Evolutionary conservation across 2,888 invertebrate species (phyloP), one percentile per base, ranked within the genome.

Genomic region (Drosophila mimica): DNA sequence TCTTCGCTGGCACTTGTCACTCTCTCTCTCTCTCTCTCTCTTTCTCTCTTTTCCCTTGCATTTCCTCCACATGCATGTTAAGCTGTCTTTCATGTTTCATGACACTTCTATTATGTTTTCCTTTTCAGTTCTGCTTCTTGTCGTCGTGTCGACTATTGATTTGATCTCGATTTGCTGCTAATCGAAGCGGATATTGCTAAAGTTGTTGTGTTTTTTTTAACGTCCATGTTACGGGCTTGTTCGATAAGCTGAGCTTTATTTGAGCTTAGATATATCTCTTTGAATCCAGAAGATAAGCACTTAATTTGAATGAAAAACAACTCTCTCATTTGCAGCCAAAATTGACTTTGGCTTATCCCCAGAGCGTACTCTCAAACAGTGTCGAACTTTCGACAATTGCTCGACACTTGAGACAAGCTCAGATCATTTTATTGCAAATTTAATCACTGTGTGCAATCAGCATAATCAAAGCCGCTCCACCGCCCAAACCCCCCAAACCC

Each of bases 391-490:
- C 28, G 52, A 46, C 57, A 56, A 31, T 53, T 63, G 66, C 63
- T 43, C 65, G 59, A 71, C 64, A 72, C 72, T 67, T 65, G 69
- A 61, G 73, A 70, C 62, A 52, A 65, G 53, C 62, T 53, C 57
- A 74, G 82, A 68, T 79, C 73, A 79, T 80, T 82, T 80, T 75
- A 80, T 79, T 80, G 81, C 79, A 85, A 89, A 82, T 85, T 90
- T 91, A 90, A 89, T 88, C 91, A 82, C 82, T 61, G 71, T 46
- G 70, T 63, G 76, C 91, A 85, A 90, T 90, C 88, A 76, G 80
- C 85, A 88, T 88, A 89, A 89, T 88, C 89, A 82, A 68, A 82
- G 73, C 58, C 49, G 33, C 33, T 40, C 11, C 48, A 17, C 25
- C 34, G 15, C 20, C 15, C 33, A 46, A 7, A 3, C 20, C 13